Evolutionary conservation across 2,113 vertebrate species (phyloP).

Genomic region (Triplophysa tibetana): DNA sequence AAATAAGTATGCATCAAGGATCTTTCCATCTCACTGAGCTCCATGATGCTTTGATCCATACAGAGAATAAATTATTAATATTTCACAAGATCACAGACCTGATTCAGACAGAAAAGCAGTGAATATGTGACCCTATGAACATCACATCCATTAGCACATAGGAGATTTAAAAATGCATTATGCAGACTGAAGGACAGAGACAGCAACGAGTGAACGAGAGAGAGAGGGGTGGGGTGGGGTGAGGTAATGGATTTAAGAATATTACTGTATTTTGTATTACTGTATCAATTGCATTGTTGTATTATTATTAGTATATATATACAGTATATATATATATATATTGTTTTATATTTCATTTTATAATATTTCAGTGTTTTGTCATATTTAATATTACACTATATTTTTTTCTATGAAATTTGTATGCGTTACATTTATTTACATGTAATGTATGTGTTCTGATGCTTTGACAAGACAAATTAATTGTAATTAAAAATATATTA

Average conservation of each 20-base stretch:
- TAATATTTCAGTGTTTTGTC: no score
- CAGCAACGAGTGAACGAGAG: not conserved
- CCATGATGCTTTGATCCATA: constrained; percentile 16
- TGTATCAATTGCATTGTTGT: no score
- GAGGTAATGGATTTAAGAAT: not conserved
- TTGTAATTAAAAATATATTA: no score
- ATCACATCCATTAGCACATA: constrained; percentile 15
- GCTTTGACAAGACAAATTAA: no score
- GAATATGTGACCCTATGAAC: constrained; percentile 22
- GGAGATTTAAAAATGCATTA: constrained; percentile 16
- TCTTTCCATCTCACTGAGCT: not conserved
- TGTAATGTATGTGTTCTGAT: no score
- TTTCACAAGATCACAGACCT: constrained; percentile 10
- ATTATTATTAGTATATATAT: no score
- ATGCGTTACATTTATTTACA: no score
- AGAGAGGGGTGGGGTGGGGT: not conserved
- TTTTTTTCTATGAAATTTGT: no score
- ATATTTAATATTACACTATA: no score
- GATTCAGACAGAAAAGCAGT: not conserved
- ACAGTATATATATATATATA: no score
- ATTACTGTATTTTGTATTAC: no score
- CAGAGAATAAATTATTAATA: constrained; percentile 20
- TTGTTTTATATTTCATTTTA: no score
- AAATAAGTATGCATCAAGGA: not conserved
- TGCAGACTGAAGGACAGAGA: not conserved